Evolutionary conservation across 2,113 vertebrate genomes (phyloP), one percentile per base, ranked within the genome.

Genomic region (Mixornis gularis): DNA sequence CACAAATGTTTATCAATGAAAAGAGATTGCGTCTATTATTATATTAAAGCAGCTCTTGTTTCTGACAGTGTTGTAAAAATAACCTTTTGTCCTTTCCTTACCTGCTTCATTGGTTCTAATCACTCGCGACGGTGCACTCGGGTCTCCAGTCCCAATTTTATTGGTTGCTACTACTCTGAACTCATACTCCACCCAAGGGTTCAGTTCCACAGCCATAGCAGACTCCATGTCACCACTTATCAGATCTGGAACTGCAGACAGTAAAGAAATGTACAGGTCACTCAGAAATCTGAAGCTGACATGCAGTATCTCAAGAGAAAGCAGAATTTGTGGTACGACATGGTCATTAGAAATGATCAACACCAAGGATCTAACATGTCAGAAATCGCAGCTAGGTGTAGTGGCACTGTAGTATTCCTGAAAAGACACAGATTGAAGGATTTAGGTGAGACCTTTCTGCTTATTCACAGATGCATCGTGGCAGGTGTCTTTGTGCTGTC

Each of bases 141-240:
- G 99, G 85, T 99, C 99, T 77, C 99, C 99, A 0, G 99, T 99
- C 9, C 99, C 99, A 21, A 99, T 99, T 24, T 97, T 98, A 30
- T 99, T 99, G 74, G 97, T 99, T 74, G 99, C 99, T 79, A 99
- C 99, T 43, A 99, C 99, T 95, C 99, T 97, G 92, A 99, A 99
- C 95, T 99, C 99, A 46, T 99, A 99, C 64, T 99, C 99, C 85
- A 99, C 99, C 99, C 99, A 99, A 26, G 99, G 99, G 89, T 99
- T 99, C 84, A 99, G 97, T 41, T 99, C 98, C 26, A 99, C 98
- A 22, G 98, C 99, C 98, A 99, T 98, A 34, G 99, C 99, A 32
- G 99, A 99, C 90, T 99, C 99, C 98, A 99, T 98, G 89, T 98
- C 98, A 63, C 99, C 99, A 15, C 98, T 99, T 94, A 99, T 99